Evolutionary conservation across 1,140 invertebrate species (phyloP).

Genomic region (Antheraea mylitta): DNA sequence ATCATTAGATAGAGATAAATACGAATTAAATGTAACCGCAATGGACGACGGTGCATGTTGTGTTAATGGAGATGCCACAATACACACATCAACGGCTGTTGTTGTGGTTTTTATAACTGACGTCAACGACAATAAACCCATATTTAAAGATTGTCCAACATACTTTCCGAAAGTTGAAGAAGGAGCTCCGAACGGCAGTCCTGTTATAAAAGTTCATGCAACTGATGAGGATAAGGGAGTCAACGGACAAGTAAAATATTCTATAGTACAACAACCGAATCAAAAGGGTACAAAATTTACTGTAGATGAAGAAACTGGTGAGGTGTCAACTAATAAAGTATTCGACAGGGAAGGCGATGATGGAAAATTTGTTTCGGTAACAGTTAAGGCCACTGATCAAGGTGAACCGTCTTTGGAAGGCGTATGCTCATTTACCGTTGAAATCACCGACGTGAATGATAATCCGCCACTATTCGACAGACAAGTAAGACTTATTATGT

Average conservation of each 20-base stretch:
- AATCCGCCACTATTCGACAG: conserved; percentile 96
- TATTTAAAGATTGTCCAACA: conserved; percentile 94
- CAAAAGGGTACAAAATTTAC: conserved; percentile 97
- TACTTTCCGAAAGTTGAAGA: conserved; percentile 96
- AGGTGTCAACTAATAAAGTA: conserved; percentile 96
- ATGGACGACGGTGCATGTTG: conserved; percentile 97
- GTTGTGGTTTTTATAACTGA: conserved; percentile 98
- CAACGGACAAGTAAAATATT: conserved; percentile 95
- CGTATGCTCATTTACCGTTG: conserved; percentile 97
- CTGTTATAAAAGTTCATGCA: conserved; percentile 95
- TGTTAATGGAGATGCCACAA: conserved; percentile 88
- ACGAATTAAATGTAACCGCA: conserved; percentile 96
- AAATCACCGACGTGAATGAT: conserved; percentile 97
- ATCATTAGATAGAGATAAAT: conserved; percentile 92
- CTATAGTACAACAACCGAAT: conserved; percentile 97
- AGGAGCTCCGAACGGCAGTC: conserved; percentile 94
- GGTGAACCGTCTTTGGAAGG: conserved; percentile 97
- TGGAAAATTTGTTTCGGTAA: conserved; percentile 97
- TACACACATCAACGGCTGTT: conserved; percentile 87
- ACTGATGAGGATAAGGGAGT: conserved; percentile 97
- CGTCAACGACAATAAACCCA: conserved; percentile 96
- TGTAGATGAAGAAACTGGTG: conserved; percentile 95
- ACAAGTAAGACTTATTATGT: conserved; percentile 83
- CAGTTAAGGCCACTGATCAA: conserved; percentile 97
- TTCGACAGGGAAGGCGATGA: conserved; percentile 97